Base-by-base conservation (phyloP, 2,113 vertebrate genomes). In the Plecotus auritus region DNA sequence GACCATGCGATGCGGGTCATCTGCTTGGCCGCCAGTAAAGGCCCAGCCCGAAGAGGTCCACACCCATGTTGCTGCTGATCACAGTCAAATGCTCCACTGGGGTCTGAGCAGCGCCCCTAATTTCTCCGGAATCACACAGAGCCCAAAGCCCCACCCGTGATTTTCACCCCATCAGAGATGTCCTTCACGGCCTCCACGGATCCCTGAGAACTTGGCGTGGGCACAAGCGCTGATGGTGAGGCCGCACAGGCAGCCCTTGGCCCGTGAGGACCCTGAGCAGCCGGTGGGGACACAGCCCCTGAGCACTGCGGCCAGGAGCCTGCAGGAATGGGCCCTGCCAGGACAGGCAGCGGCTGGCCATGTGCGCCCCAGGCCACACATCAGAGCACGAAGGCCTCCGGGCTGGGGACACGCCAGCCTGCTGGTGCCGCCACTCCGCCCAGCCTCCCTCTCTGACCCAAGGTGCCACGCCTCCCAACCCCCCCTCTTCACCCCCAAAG, bases 71-170 rank as follows among this genome's bases (percentile, higher is more conserved):
- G 97, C 99, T 99, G 98, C 99, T 99, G 97, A 99, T 98, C 74
- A 99, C 99, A 6, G 99, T 99, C 95, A 99, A 92, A 86, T 97
- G 97, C 49, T 98, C 99, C 66, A 99, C 98, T 5, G 98, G 98
- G 0, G 98, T 99, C 98, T 99, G 97, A 99, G 97, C 91, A 99
- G 98, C 91, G 98, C 99, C 40, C 97, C 98, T 74, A 99, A 99
- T 32, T 99, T 99, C 98, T 99, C 99, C 4, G 99, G 99, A 86
- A 99, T 99, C 11, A 99, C 99, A 96, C 99, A 99, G 80, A 99
- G 97, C 56, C 99, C 99, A 97, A 99, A 99, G 30, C 99, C 99
- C 99, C 98, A 84, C 99, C 98, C 82, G 99, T 98, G 91, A 99
- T 12, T 1, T 99, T 99, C 9, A 99, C 97, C 64, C 99, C 99